A percentile compares a stretch with the other conserved stretches of the same genome.
phyloP scores from a whole-genome alignment of 2,888 invertebrate species.

The Girardia tigrina region DNA sequence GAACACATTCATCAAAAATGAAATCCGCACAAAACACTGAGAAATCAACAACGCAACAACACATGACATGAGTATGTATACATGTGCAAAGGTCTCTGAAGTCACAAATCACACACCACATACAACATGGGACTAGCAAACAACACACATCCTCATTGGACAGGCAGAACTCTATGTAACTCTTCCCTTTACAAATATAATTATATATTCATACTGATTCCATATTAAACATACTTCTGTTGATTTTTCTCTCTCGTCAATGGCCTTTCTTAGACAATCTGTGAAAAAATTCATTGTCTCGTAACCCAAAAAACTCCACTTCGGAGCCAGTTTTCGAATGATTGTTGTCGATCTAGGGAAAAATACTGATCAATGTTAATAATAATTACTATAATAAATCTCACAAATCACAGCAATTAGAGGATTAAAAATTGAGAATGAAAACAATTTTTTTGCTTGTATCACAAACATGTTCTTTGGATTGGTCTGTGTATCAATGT shows the following conservation, averaged over 20 bases:
- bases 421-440: neutral
- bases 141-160: too few relatives aligned
- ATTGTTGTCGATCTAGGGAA: neutral
- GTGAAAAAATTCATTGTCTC: neutral
- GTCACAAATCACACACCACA: too few relatives aligned
- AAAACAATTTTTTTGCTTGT: neutral
- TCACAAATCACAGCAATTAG: neutral
- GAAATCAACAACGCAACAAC: too few relatives aligned
- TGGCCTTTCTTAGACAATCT: neutral
- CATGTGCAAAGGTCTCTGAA: too few relatives aligned
- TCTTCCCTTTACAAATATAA: too few relatives aligned
- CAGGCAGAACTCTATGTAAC: too few relatives aligned
- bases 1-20: too few relatives aligned
- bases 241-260: conserved; percentile 12
- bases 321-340: neutral
- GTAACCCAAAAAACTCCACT: neutral
- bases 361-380: neutral
- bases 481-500: neutral
- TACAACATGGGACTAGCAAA: too few relatives aligned
- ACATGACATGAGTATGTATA: too few relatives aligned
- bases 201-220: too few relatives aligned
- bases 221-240: too few relatives aligned
- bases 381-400: neutral
- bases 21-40: too few relatives aligned
- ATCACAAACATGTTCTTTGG: neutral